Conservation (phyloP, 2,113 vertebrate genomes). For the Sigmodon hispidus region DNA sequence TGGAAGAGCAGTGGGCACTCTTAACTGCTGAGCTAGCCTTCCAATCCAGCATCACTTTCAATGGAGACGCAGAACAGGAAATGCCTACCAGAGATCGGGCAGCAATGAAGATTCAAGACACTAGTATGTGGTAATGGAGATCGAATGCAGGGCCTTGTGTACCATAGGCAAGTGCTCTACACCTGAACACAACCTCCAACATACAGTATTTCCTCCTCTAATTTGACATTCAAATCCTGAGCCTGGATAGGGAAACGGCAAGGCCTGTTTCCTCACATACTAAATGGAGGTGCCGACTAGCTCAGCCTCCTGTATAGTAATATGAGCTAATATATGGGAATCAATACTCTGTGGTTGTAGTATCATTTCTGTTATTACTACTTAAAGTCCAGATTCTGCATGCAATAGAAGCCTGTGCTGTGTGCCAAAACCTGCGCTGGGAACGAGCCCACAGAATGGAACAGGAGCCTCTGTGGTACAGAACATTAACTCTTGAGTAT, state of each 20-base stretch:
- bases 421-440: neutral
- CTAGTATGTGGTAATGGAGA: neutral
- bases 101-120: neutral
- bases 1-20: neutral
- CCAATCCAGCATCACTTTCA: neutral
- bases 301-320: neutral
- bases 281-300: neutral
- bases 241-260: slow-evolving; percentile 69
- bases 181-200: too few species aligned
- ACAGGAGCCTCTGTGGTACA: neutral
- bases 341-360: too few species aligned
- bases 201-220: slow-evolving; percentile 87
- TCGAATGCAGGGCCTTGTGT: neutral
- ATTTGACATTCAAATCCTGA: slow-evolving; percentile 85
- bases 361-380: neutral
- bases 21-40: neutral
- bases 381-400: neutral
- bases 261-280: neutral
- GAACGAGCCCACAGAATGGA: neutral
- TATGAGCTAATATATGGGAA: neutral
- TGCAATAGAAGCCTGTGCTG: neutral
- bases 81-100: neutral
- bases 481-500: neutral
- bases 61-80: neutral
- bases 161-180: neutral